Percentiles rank a stretch among this genome's conserved stretches.
Evolutionary conservation across 2,888 invertebrate species (phyloP).

Genomic region (Pseudococcus jackbeardsleyi): DNA sequence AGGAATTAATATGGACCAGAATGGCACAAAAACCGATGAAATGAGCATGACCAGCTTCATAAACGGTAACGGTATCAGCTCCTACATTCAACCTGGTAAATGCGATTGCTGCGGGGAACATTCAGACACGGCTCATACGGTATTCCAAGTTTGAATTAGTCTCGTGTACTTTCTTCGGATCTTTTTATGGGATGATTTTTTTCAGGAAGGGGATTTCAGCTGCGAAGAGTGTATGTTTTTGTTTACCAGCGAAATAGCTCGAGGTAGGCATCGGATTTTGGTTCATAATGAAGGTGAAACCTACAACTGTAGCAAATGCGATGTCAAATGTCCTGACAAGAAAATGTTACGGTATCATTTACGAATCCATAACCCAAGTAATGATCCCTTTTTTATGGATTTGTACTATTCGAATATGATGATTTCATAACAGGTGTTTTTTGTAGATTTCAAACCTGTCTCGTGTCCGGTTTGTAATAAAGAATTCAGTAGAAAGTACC

Average conservation of each 20-base stretch:
- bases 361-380: conserved; percentile 73
- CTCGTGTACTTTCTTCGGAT: neutral
- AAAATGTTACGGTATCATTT: conserved; percentile 78
- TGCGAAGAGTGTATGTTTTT: conserved; percentile 79
- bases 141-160: conserved; percentile 67
- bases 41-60: neutral
- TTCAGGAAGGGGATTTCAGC: conserved; percentile 73
- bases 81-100: conserved; percentile 68
- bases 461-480: conserved; percentile 79
- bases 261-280: conserved; percentile 77
- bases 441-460: conserved; percentile 64
- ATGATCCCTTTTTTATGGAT: neutral
- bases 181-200: conserved; percentile 59
- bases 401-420: neutral
- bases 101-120: conserved; percentile 76
- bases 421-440: neutral
- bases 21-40: conserved; percentile 41
- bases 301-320: conserved; percentile 78
- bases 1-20: conserved; percentile 9
- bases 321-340: conserved; percentile 77
- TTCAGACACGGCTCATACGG: conserved; percentile 73
- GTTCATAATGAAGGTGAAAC: conserved; percentile 79
- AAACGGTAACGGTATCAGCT: conserved; percentile 43
- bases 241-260: conserved; percentile 78
- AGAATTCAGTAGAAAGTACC: conserved; percentile 82